These are phyloP conservation scores for Spisula solida DNA, from an alignment of 2,888 invertebrate species.

Conservation along the genomic window DNA sequence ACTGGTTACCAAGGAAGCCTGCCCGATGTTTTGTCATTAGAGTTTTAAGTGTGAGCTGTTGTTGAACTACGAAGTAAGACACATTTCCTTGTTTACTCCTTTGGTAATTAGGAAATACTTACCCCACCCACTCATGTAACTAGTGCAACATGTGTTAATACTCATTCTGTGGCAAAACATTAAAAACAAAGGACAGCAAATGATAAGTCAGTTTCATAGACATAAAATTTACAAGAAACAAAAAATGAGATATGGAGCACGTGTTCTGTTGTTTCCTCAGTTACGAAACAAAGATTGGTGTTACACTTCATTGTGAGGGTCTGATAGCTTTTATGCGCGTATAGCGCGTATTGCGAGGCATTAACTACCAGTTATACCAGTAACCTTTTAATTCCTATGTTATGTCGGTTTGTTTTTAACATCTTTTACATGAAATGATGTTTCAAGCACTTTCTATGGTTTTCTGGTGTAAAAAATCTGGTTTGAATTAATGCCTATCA, in stretches of 20 bases:
- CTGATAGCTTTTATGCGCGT: not conserved
- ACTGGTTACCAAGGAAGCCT: no score
- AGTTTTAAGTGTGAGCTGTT: not conserved
- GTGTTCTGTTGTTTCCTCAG: not conserved
- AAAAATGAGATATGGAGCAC: not conserved
- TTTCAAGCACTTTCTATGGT: slow-evolving; percentile 23
- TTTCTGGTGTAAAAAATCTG: slow-evolving; percentile 41
- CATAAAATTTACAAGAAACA: not conserved
- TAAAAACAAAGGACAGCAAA: slow-evolving; percentile 14
- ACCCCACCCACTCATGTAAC: slow-evolving; percentile 5
- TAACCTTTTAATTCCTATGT: slow-evolving; percentile 16
- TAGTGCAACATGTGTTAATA: slow-evolving; percentile 13
- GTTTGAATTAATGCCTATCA: slow-evolving; percentile 48
- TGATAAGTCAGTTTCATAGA: not conserved
- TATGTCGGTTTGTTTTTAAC: not conserved
- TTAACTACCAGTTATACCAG: not conserved
- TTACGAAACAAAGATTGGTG: slow-evolving; percentile 17
- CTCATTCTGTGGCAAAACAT: not conserved
- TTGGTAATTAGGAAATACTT: not conserved
- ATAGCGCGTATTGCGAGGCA: not conserved
- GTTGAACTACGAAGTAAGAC: not conserved
- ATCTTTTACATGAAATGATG: slow-evolving; percentile 17
- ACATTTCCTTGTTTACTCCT: not conserved
- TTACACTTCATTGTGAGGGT: not conserved
- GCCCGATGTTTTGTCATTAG: not conserved